A percentile compares a stretch with the other conserved stretches of the same genome.
Conservation (phyloP, 2,888 invertebrate genomes). For the Sphinx pinastri region DNA sequence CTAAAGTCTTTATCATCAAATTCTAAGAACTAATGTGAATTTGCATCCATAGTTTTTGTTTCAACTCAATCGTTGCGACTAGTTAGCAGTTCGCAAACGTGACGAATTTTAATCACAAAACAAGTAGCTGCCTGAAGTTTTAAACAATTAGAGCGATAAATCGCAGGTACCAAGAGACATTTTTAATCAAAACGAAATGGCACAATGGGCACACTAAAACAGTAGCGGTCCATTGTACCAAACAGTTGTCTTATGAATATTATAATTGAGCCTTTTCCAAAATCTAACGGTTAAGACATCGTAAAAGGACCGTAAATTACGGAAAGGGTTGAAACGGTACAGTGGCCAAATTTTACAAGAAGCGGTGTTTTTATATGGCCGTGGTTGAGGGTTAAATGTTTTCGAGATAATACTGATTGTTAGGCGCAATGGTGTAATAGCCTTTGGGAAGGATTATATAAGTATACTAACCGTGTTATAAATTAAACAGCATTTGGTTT, state of each 20-base stretch:
- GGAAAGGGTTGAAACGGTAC: constrained; percentile 60
- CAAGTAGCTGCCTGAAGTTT: constrained; percentile 8
- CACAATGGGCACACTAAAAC: constrained; percentile 34
- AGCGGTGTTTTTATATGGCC: constrained; percentile 35
- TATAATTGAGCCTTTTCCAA: constrained; percentile 53
- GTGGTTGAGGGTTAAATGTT: constrained; percentile 28
- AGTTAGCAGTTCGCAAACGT: not conserved
- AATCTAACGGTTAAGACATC: constrained; percentile 45
- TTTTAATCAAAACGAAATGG: constrained; percentile 28
- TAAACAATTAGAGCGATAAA: not conserved
- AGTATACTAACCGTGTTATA: not conserved
- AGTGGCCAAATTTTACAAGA: constrained; percentile 59
- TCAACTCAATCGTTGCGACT: not conserved
- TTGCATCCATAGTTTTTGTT: not conserved
- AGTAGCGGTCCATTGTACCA: constrained; percentile 41
- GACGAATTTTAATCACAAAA: constrained; percentile 13
- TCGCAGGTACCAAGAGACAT: constrained; percentile 6
- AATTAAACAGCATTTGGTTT: constrained; percentile 2
- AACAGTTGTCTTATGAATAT: constrained; percentile 54
- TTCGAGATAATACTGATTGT: constrained; percentile 29
- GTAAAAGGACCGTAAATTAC: constrained; percentile 50
- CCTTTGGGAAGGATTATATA: not conserved
- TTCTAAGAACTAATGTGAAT: no score
- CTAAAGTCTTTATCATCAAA: no score
- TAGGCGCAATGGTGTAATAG: not conserved